Base-by-base conservation (phyloP, 1,140 invertebrate species). In the Oedothorax gibbosus region DNA sequence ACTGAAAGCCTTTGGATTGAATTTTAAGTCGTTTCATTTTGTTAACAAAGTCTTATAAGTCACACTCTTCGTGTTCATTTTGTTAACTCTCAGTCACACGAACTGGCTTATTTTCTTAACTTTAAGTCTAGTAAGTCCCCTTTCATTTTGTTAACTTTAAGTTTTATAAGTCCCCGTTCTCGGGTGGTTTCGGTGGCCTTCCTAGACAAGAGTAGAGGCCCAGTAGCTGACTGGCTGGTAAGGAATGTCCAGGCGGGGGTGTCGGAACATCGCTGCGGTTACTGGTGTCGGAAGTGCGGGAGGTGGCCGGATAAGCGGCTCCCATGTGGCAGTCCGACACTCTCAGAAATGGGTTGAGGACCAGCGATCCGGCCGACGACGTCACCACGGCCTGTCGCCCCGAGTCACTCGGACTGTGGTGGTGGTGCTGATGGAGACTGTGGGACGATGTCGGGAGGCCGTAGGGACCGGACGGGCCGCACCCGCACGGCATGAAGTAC, bases 401-500 rank as follows among this genome's bases (percentile, higher is more conserved):
- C 7, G 76, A 85, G 21, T 77, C 72, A 8, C 50, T 35, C 11
- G 72, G 78, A 73, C 77, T 78, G 51, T 50, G 60, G 7, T 75
- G 68, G 35, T 35, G 35, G 35, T 35, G 35, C 35, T n/a, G n/a
- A n/a, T n/a, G n/a, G n/a, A 35, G 35, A 5, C 35, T 35, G 35
- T 35, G 35, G 6, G 69, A 68, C 9, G 75, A 78, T 2, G 76
- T 72, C 21, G 65, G 65, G 57, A 86, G 62, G 9, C 85, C 78
- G 64, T 86, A 86, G 10, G 80, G 80, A 0, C 77, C 77, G 35
- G 81, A 84, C 49, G 86, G 86, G 15, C 86, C 86, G 51, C 86
- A 86, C 10, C 86, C 86, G 54, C 86, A 86, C 14, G 86, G 81
- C 86, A 86, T 86, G 68, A 86, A 81, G 57, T 84, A 86, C 8